Evolutionary conservation across 92 coral and sea anemone species (phyloP).

Genomic region (Paramuricea clavata): DNA sequence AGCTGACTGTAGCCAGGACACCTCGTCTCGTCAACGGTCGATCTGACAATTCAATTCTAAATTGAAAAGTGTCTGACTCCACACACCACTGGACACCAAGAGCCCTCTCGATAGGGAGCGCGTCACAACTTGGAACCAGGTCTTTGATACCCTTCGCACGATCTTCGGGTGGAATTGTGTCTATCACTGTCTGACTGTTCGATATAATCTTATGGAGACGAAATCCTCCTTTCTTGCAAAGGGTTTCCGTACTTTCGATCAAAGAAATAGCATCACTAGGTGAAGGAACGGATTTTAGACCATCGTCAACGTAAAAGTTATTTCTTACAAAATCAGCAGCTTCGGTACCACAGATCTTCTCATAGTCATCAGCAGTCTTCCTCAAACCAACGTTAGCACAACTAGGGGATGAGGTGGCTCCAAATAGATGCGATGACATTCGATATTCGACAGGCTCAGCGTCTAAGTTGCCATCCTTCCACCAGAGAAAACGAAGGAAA

Average conservation of each 20-base stretch:
- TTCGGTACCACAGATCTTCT: not conserved
- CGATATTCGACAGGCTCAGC: slow-evolving; percentile 54
- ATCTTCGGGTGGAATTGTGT: not conserved
- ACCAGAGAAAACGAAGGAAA: slow-evolving; percentile 70
- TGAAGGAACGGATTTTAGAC: not conserved
- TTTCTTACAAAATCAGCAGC: not conserved
- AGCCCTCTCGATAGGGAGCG: not conserved
- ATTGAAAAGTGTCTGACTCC: no score
- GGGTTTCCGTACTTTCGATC: not conserved
- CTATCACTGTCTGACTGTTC: slow-evolving; percentile 3
- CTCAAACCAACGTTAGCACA: no score
- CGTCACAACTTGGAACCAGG: not conserved
- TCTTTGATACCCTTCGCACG: not conserved
- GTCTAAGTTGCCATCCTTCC: slow-evolving; percentile 58
- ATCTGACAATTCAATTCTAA: not conserved
- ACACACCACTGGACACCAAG: not conserved
- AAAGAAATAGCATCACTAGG: not conserved
- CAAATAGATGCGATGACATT: slow-evolving; percentile 69
- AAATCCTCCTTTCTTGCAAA: not conserved
- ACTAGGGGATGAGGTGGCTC: slow-evolving; percentile 67
- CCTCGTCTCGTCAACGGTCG: slow-evolving; percentile 28
- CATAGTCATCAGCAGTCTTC: slow-evolving; percentile 1
- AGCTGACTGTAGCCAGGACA: slow-evolving; percentile 8
- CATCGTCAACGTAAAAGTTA: not conserved
- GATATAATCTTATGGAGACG: not conserved